Evolutionary conservation across 2,113 vertebrate genomes (phyloP).

Genomic region (Cephalopholis sonnerati): DNA sequence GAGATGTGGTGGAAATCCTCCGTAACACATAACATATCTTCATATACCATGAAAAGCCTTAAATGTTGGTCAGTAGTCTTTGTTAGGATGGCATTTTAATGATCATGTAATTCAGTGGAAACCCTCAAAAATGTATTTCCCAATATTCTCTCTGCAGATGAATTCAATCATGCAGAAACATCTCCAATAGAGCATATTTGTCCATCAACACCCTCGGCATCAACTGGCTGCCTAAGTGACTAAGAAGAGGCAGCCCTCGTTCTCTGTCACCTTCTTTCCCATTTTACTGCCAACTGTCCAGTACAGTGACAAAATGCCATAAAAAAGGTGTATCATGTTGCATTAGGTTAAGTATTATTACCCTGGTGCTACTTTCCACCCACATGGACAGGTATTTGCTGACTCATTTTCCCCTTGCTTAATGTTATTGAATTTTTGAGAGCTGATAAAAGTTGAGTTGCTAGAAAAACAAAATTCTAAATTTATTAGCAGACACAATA

Average conservation of each 20-base stretch:
- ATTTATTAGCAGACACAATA: conserved; percentile 34
- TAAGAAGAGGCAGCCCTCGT: neutral
- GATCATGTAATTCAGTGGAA: conserved; percentile 2
- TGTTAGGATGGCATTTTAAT: neutral
- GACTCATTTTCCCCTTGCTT: neutral
- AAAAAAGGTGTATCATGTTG: neutral
- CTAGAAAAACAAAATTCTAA: neutral
- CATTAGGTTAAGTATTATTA: neutral
- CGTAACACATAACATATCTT: neutral
- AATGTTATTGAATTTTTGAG: neutral
- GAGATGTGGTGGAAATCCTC: neutral
- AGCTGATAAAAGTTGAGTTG: conserved; percentile 2
- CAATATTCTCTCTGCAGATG: neutral
- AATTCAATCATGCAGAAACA: neutral
- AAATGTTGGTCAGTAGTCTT: neutral
- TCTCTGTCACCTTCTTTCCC: neutral
- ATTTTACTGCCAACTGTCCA: neutral
- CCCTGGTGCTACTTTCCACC: neutral
- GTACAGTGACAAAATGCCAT: neutral
- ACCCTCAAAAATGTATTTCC: neutral
- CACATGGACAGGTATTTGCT: neutral
- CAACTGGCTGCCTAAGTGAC: neutral
- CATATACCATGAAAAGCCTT: neutral
- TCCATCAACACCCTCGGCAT: neutral
- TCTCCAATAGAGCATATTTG: neutral